These are phyloP conservation scores for Macaca fascicularis DNA, from an alignment of 2,113 vertebrate genomes.

Conservation along the genomic window DNA sequence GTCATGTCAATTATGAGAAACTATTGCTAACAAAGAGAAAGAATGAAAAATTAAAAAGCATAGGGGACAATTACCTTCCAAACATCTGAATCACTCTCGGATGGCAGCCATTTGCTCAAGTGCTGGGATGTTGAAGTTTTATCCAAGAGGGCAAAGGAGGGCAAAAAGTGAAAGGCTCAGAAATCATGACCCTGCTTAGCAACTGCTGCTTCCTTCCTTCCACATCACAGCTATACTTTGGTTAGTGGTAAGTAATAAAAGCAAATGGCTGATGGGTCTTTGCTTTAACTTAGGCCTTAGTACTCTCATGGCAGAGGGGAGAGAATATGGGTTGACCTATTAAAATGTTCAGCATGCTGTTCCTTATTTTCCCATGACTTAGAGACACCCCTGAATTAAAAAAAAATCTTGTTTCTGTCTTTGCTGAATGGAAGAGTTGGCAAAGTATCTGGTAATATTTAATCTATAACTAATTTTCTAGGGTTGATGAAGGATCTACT, in stretches of 20 bases:
- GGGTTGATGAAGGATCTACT: not conserved
- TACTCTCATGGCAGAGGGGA: not conserved
- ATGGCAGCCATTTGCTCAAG: not conserved
- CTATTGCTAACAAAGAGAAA: slow-evolving; percentile 25
- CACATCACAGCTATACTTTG: not conserved
- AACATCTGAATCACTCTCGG: not conserved
- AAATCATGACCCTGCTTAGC: not conserved
- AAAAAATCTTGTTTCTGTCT: not conserved
- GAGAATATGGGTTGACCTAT: not conserved
- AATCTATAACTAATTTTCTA: slow-evolving; percentile 24
- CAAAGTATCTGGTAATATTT: slow-evolving; percentile 22
- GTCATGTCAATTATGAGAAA: not conserved
- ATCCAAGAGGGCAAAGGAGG: not conserved
- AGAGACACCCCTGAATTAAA: not conserved
- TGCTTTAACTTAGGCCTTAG: not conserved
- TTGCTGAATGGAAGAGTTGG: not conserved
- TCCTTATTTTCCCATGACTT: not conserved
- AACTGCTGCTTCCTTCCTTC: not conserved
- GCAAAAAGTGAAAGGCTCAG: not conserved
- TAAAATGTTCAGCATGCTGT: not conserved
- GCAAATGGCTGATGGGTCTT: slow-evolving; percentile 5
- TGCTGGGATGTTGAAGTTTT: not conserved
- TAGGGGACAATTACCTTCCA: not conserved
- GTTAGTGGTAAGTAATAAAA: slow-evolving; percentile 62
- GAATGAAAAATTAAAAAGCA: slow-evolving; percentile 14